A percentile compares a stretch with the other conserved stretches of the same genome.
Conservation (phyloP, 2,797 vertebrate species). For the Semaprochilodus insignis region DNA sequence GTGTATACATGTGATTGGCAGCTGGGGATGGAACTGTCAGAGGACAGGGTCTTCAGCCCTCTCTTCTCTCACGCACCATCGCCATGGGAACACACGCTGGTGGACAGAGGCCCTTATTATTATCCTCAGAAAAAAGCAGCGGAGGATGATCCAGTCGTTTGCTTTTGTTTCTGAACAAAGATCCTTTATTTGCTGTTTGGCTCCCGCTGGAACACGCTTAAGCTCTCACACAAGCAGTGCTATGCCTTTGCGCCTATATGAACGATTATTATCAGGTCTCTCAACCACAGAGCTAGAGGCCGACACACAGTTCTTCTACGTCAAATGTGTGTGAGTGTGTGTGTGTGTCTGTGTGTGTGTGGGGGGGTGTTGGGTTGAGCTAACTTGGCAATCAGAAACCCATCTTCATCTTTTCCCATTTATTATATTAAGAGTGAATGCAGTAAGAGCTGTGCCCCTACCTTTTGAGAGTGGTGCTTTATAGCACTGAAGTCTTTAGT, state of each 20-base stretch:
- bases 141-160: conserved; percentile 33
- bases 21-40: conserved; percentile 21
- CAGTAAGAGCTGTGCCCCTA: conserved; percentile 28
- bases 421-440: conserved; percentile 34
- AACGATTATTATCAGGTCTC: conserved; percentile 40
- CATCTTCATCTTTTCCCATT: conserved; percentile 41
- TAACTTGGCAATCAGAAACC: conserved; percentile 23
- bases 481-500: conserved; percentile 50
- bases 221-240: conserved; percentile 23
- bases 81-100: conserved; percentile 19
- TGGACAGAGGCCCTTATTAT: conserved; percentile 40
- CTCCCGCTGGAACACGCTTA: conserved; percentile 12
- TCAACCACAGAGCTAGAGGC: not conserved
- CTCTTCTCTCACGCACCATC: conserved; percentile 9
- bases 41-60: conserved; percentile 20
- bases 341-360: conserved; percentile 5
- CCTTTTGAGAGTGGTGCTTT: conserved; percentile 43
- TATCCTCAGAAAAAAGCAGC: conserved; percentile 18
- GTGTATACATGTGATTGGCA: conserved; percentile 34
- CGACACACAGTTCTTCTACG: conserved; percentile 16
- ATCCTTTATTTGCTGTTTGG: conserved; percentile 34
- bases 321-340: conserved; percentile 4
- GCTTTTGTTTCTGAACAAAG: conserved; percentile 46
- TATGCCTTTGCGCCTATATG: conserved; percentile 9
- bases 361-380: not conserved